phyloP scores from a whole-genome alignment of 2,797 vertebrate genomes.

The Onychomys leucogaster region DNA sequence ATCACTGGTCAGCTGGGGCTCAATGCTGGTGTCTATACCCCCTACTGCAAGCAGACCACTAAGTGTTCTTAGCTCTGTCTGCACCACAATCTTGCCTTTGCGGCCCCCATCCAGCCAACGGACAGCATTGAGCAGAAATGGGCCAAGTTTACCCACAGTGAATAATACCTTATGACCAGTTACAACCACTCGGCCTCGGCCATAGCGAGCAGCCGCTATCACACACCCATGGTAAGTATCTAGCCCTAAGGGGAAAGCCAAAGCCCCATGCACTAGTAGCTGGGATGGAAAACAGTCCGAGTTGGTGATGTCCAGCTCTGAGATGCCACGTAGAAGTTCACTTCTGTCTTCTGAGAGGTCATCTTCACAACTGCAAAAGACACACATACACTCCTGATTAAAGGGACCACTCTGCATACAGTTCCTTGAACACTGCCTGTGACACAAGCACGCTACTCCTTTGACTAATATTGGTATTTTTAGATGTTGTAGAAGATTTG shows the following conservation, averaged over 20 bases:
- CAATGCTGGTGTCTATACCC: conserved; percentile 76
- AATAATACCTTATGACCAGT: conserved; percentile 85
- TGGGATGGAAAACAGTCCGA: conserved; percentile 82
- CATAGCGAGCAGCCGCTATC: conserved; percentile 86
- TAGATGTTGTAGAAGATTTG: not conserved
- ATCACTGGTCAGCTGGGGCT: conserved; percentile 66
- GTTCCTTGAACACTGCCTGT: fast-evolving
- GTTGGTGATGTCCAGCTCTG: conserved; percentile 85
- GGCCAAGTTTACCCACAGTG: conserved; percentile 80
- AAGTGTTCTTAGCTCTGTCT: conserved; percentile 79
- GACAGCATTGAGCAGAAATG: conserved; percentile 86
- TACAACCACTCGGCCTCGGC: conserved; percentile 86
- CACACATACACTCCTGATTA: not conserved
- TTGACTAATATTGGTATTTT: not conserved
- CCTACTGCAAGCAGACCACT: conserved; percentile 76
- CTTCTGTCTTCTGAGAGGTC: conserved; percentile 83
- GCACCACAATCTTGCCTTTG: conserved; percentile 85
- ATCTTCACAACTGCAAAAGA: conserved; percentile 84
- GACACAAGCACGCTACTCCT: fast-evolving
- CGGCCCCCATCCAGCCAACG: conserved; percentile 86
- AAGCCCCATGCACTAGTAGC: conserved; percentile 86
- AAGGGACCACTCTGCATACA: not conserved
- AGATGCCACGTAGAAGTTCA: conserved; percentile 82
- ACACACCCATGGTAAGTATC: conserved; percentile 84
- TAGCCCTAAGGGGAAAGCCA: conserved; percentile 87